Percentiles rank a stretch among this genome's conserved stretches.
These are phyloP conservation scores for Nannobrachium achirus DNA, from an alignment of 2,113 vertebrate species.

Conservation along the genomic window DNA sequence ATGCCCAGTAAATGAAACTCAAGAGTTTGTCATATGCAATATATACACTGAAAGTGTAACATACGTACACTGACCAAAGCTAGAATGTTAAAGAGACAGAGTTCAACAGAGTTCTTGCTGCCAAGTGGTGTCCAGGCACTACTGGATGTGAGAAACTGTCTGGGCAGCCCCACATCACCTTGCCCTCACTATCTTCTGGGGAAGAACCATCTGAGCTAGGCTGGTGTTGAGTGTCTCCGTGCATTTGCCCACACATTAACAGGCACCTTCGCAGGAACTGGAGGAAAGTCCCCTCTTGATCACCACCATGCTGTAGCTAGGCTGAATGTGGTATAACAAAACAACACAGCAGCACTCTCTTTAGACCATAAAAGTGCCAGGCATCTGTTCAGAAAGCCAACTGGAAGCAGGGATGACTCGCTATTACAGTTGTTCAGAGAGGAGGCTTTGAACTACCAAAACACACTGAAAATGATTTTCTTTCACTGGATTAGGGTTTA, in stretches of 20 bases:
- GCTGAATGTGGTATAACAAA: constrained; percentile 68
- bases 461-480: constrained; percentile 58
- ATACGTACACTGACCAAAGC: constrained; percentile 54
- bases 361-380: constrained; percentile 68
- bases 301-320: constrained; percentile 67
- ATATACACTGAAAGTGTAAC: too few relatives aligned
- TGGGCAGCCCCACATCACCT: constrained; percentile 58
- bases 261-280: constrained; percentile 60
- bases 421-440: constrained; percentile 52
- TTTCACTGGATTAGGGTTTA: constrained; percentile 54
- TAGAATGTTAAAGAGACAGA: constrained; percentile 38
- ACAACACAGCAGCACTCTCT: constrained; percentile 70
- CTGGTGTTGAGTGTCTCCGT: constrained; percentile 63
- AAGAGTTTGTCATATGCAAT: too few relatives aligned
- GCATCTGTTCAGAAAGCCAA: constrained; percentile 62
- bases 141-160: constrained; percentile 46
- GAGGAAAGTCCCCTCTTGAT: constrained; percentile 67
- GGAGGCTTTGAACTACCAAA: constrained; percentile 59
- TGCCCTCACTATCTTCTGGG: constrained; percentile 50
- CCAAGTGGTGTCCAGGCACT: constrained; percentile 49
- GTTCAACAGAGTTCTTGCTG: constrained; percentile 25
- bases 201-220: constrained; percentile 59
- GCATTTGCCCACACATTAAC: constrained; percentile 71
- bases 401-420: constrained; percentile 59
- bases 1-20: constrained; percentile 30